A percentile compares a stretch with the other conserved stretches of the same genome.
phyloP scores from a whole-genome alignment of 2,113 vertebrate species.

The Xyliphius kryptos region DNA sequence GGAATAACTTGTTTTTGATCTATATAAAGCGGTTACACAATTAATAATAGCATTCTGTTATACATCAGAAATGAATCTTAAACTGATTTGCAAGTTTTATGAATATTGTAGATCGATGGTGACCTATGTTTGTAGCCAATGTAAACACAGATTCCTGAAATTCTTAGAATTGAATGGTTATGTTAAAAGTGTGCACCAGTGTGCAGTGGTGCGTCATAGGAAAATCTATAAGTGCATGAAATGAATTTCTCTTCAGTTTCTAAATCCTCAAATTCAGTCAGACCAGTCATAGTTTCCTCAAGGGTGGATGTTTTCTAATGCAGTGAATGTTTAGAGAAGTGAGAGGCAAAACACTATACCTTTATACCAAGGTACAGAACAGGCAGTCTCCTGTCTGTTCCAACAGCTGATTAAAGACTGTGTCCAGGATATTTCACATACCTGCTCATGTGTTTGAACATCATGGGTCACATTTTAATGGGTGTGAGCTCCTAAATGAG shows the following conservation, averaged over 20 bases:
- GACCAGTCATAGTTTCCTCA: slow-evolving; percentile 23
- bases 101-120: too few species aligned
- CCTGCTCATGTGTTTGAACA: too few species aligned
- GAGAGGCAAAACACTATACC: slow-evolving; percentile 44
- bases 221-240: slow-evolving; percentile 22
- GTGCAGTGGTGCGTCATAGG: slow-evolving; percentile 12
- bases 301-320: slow-evolving; percentile 31
- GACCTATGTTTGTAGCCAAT: slow-evolving; percentile 3
- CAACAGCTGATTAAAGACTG: slow-evolving; percentile 47
- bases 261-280: slow-evolving; percentile 14
- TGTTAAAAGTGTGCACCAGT: too few species aligned
- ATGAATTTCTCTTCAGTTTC: slow-evolving; percentile 15
- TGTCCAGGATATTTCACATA: slow-evolving; percentile 35
- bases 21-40: too few species aligned
- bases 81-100: too few species aligned
- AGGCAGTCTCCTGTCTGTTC: slow-evolving; percentile 42
- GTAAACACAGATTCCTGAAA: slow-evolving; percentile 33
- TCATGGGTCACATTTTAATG: too few species aligned
- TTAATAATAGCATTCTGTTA: too few species aligned
- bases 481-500: too few species aligned
- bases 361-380: slow-evolving; percentile 45
- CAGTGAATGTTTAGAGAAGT: slow-evolving; percentile 36
- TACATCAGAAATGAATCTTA: too few species aligned
- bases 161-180: too few species aligned
- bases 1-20: too few species aligned